Evolutionary conservation across 2,797 vertebrate species (phyloP).

Genomic region (Pteronotus mesoamericanus): DNA sequence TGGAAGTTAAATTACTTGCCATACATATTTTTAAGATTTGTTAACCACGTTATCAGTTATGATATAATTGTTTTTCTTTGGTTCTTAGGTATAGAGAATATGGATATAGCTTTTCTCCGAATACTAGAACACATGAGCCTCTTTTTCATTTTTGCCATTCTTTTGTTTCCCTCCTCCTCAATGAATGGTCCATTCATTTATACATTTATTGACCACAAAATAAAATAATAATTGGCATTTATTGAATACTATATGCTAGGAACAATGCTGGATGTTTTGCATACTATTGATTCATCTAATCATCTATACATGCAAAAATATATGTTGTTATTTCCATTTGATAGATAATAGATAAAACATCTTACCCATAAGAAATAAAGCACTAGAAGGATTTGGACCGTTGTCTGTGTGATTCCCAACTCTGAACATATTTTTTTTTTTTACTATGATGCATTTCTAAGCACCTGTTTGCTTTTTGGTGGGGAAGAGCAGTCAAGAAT

Average conservation of each 20-base stretch:
- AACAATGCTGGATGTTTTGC: neutral
- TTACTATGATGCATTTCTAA: neutral
- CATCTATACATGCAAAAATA: neutral
- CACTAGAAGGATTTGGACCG: neutral
- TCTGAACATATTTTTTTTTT: neutral
- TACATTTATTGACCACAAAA: neutral
- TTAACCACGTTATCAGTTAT: neutral
- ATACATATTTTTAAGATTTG: neutral
- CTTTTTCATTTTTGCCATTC: slow-evolving; percentile 5
- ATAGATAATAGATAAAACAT: neutral
- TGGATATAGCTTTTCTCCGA: neutral
- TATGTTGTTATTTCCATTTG: neutral
- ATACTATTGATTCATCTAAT: neutral
- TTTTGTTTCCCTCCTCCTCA: neutral
- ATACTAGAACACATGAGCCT: neutral
- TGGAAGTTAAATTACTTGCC: neutral
- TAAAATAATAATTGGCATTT: neutral
- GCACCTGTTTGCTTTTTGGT: neutral
- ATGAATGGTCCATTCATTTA: neutral
- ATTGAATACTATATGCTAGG: neutral
- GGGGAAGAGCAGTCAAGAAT: neutral
- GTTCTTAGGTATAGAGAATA: neutral
- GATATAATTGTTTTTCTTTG: neutral
- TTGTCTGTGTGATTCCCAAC: neutral
- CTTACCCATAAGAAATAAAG: neutral